phyloP scores from a whole-genome alignment of 2,797 vertebrate species.

The Peromyscus aztecus region DNA sequence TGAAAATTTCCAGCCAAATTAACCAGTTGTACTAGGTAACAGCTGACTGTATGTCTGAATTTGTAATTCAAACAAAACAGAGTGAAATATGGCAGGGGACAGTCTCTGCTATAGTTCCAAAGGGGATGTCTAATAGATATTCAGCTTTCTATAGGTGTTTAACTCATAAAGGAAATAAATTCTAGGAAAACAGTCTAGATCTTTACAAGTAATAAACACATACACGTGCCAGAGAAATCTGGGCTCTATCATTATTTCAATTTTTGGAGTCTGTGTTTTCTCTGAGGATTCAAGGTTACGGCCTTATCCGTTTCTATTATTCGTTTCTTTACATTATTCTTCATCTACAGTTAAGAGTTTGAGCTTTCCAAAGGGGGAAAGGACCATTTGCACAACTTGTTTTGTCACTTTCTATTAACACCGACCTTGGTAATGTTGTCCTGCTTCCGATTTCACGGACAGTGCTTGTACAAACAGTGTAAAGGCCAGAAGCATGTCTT shows the following conservation, averaged over 20 bases:
- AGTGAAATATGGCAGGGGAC: neutral
- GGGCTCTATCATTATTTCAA: neutral
- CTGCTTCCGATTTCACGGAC: neutral
- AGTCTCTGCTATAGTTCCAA: neutral
- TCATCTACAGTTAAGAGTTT: neutral
- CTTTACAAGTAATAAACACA: neutral
- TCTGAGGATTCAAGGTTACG: neutral
- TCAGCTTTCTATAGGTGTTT: neutral
- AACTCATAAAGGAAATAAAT: slow-evolving; percentile 17
- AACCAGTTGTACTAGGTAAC: neutral
- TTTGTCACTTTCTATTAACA: slow-evolving; percentile 11
- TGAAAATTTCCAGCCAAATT: neutral
- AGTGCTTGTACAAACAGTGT: neutral
- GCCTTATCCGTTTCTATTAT: neutral
- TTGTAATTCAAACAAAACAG: neutral
- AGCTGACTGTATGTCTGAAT: neutral
- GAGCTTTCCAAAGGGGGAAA: slow-evolving; percentile 18
- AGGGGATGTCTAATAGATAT: neutral
- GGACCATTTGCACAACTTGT: neutral
- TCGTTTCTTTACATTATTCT: slow-evolving; percentile 41
- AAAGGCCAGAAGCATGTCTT: slow-evolving; percentile 21
- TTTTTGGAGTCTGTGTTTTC: neutral
- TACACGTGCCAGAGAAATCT: neutral
- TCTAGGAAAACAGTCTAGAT: neutral
- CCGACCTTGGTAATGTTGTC: neutral